Percentiles rank a stretch among this genome's conserved stretches.
These are phyloP conservation scores for Numida meleagris DNA, from an alignment of 2,113 vertebrate genomes.

Conservation along the genomic window DNA sequence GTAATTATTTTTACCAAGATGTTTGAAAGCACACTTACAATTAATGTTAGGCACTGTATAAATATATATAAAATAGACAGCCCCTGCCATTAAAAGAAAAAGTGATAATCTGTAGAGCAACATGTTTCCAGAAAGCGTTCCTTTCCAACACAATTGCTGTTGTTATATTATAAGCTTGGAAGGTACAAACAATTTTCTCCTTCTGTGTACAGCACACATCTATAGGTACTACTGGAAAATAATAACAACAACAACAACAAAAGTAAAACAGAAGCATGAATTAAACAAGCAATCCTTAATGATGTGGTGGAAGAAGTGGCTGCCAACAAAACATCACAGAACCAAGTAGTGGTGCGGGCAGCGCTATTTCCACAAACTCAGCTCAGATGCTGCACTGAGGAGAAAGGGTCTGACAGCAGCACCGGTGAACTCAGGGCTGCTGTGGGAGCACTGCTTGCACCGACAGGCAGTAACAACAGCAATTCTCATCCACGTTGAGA, in stretches of 20 bases:
- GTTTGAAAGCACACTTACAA: background rate
- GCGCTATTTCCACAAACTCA: background rate
- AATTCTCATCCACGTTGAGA: background rate
- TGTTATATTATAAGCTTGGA: background rate
- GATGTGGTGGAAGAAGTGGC: background rate
- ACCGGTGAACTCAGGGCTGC: accelerated
- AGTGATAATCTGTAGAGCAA: background rate
- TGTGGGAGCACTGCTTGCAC: accelerated
- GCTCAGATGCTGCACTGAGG: background rate
- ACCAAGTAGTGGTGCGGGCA: background rate
- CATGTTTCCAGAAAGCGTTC: background rate
- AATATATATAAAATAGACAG: background rate
- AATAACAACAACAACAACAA: accelerated
- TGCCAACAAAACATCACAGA: background rate
- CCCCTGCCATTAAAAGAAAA: background rate
- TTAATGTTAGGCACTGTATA: background rate
- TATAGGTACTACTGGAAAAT: background rate
- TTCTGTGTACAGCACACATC: background rate
- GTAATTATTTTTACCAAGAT: background rate
- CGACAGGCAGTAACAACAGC: accelerated
- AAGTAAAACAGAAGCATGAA: background rate
- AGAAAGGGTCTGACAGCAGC: background rate
- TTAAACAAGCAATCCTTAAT: background rate
- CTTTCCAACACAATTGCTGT: background rate
- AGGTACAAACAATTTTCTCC: background rate